Conservation (phyloP, 2,797 vertebrate species). For the Pipistrellus pygmaeus region DNA sequence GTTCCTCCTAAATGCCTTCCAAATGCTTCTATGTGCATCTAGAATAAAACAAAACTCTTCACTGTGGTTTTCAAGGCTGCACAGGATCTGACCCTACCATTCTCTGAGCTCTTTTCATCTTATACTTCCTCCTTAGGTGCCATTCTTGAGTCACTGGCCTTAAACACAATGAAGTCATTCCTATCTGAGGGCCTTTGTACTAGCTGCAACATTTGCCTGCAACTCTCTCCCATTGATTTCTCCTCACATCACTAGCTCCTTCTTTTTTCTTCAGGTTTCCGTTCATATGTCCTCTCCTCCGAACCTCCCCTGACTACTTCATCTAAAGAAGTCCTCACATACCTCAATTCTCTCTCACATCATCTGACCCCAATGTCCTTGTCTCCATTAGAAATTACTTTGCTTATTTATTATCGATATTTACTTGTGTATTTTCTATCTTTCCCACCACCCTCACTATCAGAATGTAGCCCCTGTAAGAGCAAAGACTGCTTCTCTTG, state of each 20-base stretch:
- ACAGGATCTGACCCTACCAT: background rate
- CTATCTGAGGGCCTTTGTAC: background rate
- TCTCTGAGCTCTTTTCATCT: background rate
- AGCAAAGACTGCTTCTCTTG: background rate
- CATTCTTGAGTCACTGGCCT: background rate
- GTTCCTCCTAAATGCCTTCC: background rate
- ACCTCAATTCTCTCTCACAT: background rate
- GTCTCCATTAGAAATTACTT: background rate
- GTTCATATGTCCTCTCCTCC: background rate
- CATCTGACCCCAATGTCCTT: background rate
- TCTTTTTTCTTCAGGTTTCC: conserved; percentile 10
- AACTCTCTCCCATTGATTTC: background rate
- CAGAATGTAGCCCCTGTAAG: background rate
- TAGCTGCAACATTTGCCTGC: background rate
- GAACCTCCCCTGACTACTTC: background rate
- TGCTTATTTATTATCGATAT: background rate
- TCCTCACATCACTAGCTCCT: background rate
- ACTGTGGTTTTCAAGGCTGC: background rate
- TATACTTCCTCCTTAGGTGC: background rate
- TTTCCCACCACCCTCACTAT: background rate
- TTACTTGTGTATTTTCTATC: conserved; percentile 9
- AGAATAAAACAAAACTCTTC: background rate
- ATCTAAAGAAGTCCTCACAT: background rate
- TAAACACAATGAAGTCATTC: background rate
- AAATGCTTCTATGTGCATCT: background rate